phyloP scores from a whole-genome alignment of 2,113 vertebrate genomes.

The Paradisaea rubra region DNA sequence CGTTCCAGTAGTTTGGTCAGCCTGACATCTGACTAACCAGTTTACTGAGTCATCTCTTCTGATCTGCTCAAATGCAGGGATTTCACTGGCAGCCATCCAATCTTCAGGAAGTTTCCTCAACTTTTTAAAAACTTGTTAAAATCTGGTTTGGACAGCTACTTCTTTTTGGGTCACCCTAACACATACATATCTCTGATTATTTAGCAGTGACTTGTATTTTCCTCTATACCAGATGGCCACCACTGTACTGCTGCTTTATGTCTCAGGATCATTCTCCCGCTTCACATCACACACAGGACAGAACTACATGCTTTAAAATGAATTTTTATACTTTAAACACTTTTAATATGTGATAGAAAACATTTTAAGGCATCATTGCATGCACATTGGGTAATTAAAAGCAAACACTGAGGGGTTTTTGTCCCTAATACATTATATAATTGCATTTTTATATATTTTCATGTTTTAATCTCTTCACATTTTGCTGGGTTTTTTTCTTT shows the following conservation, averaged over 20 bases:
- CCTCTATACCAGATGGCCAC: not conserved
- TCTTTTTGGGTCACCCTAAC: not conserved
- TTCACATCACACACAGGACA: not conserved
- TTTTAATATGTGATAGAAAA: not conserved
- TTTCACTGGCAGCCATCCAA: not conserved
- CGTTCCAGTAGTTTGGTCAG: not conserved
- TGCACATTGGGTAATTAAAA: not conserved
- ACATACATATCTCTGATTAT: not conserved
- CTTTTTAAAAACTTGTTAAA: not conserved
- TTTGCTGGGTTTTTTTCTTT: not conserved
- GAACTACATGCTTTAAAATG: not conserved
- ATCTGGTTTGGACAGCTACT: not conserved
- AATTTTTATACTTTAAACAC: not conserved
- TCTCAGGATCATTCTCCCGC: not conserved
- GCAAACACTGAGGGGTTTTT: accelerated
- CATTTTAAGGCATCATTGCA: not conserved
- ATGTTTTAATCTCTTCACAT: not conserved
- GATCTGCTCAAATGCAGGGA: not conserved
- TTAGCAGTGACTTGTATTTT: not conserved
- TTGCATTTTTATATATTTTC: not conserved
- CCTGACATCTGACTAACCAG: not conserved
- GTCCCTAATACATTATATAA: not conserved
- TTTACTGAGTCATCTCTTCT: not conserved
- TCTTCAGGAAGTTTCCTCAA: not conserved
- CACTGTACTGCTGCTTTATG: not conserved